Base-by-base conservation (phyloP, 2,888 invertebrate genomes). In the Caenorhabditis doughertyi region DNA sequence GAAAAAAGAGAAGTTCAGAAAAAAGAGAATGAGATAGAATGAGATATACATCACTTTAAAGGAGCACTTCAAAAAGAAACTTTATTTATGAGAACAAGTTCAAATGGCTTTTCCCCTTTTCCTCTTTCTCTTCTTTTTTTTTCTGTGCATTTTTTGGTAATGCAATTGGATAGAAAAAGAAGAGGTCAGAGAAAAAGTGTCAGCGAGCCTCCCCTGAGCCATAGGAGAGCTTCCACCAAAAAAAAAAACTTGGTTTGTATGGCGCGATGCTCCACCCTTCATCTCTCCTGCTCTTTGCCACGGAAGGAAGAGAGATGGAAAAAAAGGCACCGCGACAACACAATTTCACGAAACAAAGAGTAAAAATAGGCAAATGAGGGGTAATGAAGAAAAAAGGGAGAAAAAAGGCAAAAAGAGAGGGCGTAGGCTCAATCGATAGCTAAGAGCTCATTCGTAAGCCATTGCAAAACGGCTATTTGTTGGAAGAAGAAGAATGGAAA, bases 131-230 rank as follows among this genome's bases (percentile, higher is more conserved):
- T 39, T 35, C 49, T 55, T 74, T 32, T 64, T 65, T 62, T 53
- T 47, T 65, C 25, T 23, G 29, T 51, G 27, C 25, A n/a, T 47
- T 56, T 74, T 77, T 49, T 77, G 68, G 76, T 76, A 76, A 76
- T 76, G 76, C 77, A 77, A 77, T 77, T 77, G 77, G 44, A 49
- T 49, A 76, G 44, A 39, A 68, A 47, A 56, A 60, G 60, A 76
- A 62, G 77, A 77, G 68, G 77, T 68, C 68, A 77, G 77, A 77
- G 76, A 76, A 58, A 73, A 65, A 76, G 60, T 76, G 77, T 77
- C 77, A 77, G 68, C 62, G 68, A 77, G 68, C 60, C 44, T 35
- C 16, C 65, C 35, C 51, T 51, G 49, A 64, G 64, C 65, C 65
- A 51, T 18, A 65, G 27, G 21, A 51, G 35, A 51, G 32, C 47